Evolutionary conservation across 92 coral and sea anemone species (phyloP), one percentile per base, ranked within the genome.

Genomic region (Heliopora coerulea): DNA sequence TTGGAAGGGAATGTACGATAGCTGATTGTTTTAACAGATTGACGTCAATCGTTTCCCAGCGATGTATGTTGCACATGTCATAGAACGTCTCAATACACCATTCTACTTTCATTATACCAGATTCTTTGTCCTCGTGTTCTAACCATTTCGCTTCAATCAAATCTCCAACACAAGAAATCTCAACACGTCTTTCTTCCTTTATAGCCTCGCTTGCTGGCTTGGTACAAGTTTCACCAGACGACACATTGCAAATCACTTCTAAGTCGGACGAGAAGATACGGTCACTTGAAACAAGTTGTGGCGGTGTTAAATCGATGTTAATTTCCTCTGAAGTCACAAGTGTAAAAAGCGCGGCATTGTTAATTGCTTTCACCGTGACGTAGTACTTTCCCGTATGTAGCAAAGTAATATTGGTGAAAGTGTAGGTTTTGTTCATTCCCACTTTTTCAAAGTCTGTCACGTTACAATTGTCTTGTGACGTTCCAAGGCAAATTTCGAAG

Each of bases 21-120:
- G 63, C 49, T 30, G 77, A 70, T 52, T 30, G 52, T 26, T 29
- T 32, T 54, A 49, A 54, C 29, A 70, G n/a, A 10, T 50, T 54
- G 13, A 8, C 54, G 3, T 57, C 30, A 14, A 70, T 13, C 9
- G 18, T 20, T 54, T 70, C 62, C 77, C 77, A 70, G 33, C 17
- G 44, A 24, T 37, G 77, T 15, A 93, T 79, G 74, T 93, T 89
- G 73, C 98, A 93, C 32, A 74, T 82, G 30, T 85, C 89, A 37
- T 65, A 41, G n/a, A 50, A 65, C 14, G 96, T 85, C 26, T 96
- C 98, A 57, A 81, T 90, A 56, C 98, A 93, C 98, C 96, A 93
- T 29, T 84, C 76, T 72, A 85, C 84, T 37, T 74, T 89, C 9
- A 72, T 69, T 9, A 93, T 61, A 8, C 83, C 96, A 21, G 98